Percentiles rank a stretch among this genome's conserved stretches.
phyloP scores from a whole-genome alignment of 64 coral and sea anemone species.

The Platygyra sinensis region DNA sequence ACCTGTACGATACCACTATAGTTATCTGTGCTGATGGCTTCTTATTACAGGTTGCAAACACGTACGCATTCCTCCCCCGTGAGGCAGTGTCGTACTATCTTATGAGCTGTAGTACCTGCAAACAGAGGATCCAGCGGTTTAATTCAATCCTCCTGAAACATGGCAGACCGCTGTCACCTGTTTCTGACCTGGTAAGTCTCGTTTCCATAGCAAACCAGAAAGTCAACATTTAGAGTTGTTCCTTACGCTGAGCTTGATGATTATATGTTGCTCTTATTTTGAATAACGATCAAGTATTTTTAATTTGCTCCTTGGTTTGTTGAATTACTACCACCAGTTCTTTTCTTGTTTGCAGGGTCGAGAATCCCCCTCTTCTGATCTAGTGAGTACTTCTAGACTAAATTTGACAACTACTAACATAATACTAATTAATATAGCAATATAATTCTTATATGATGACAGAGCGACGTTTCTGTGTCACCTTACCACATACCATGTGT shows the following conservation, averaged over 20 bases:
- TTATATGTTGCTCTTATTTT: too few species aligned
- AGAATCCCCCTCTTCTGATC: constrained; percentile 20
- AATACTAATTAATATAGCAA: too few species aligned
- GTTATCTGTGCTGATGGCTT: not conserved
- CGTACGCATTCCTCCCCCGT: constrained; percentile 96
- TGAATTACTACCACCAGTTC: not conserved
- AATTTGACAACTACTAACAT: too few species aligned
- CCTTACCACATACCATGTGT: too few species aligned
- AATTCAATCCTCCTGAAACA: constrained; percentile 98
- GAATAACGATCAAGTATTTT: too few species aligned
- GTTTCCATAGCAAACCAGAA: not conserved
- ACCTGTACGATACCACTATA: too few species aligned
- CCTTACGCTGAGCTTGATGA: too few species aligned
- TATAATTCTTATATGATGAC: too few species aligned
- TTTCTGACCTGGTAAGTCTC: constrained; percentile 78
- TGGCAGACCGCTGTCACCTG: constrained; percentile 85
- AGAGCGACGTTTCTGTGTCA: too few species aligned
- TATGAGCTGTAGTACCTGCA: constrained; percentile 98
- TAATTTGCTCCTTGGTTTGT: not conserved
- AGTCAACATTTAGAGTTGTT: not conserved
- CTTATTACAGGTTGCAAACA: constrained; percentile 81
- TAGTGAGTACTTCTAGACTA: not conserved
- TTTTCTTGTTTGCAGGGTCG: not conserved
- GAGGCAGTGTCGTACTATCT: constrained; percentile 99
- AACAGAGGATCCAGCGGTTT: constrained; percentile 93